These are phyloP conservation scores for Phalacrocorax brasilianus DNA, from an alignment of 2,113 vertebrate species.

Conservation along the genomic window DNA sequence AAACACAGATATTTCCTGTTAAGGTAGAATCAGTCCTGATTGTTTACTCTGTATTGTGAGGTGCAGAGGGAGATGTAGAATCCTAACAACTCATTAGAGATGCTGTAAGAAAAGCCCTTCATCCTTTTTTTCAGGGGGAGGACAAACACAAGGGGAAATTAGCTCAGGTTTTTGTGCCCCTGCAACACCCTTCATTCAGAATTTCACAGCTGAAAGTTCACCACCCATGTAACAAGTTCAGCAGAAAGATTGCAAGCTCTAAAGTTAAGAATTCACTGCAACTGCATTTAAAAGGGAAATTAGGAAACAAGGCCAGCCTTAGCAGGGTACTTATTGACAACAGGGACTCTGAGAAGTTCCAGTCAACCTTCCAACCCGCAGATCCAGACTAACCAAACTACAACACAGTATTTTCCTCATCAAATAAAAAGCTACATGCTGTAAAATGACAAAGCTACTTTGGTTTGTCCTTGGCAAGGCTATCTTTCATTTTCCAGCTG, in stretches of 20 bases:
- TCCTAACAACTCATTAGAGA: not conserved
- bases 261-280: not conserved
- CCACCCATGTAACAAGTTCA: not conserved
- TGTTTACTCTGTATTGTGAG: not conserved
- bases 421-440: not conserved
- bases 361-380: not conserved
- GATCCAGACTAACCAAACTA: not conserved
- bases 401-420: not conserved
- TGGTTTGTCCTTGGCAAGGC: not conserved
- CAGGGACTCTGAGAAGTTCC: not conserved
- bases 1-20: not conserved
- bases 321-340: not conserved
- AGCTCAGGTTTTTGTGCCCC: not conserved
- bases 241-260: not conserved
- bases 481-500: not conserved
- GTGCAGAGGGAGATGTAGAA: not conserved
- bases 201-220: not conserved
- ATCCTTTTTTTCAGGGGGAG: not conserved
- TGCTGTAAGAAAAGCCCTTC: not conserved
- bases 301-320: not conserved
- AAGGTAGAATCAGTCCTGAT: not conserved
- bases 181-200: not conserved
- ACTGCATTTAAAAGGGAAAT: not conserved
- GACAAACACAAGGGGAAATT: not conserved
- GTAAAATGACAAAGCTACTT: not conserved